Conservation (phyloP, 2,113 vertebrate genomes). For the Phalacrocorax carbo region DNA sequence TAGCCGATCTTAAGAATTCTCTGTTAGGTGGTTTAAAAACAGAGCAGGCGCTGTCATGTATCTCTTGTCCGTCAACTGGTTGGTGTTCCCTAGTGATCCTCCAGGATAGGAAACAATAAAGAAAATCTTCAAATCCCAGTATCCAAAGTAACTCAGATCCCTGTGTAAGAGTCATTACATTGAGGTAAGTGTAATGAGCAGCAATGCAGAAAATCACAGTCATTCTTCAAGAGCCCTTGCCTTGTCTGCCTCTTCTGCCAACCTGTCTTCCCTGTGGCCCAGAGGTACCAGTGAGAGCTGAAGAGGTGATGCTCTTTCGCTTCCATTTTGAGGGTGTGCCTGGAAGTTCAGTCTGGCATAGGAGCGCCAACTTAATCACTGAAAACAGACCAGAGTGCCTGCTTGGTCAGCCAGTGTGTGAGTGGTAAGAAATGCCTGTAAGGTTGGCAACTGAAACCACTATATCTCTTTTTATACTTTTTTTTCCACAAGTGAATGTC, state of each 20-base stretch:
- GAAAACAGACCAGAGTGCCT: background rate
- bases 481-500: background rate
- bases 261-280: background rate
- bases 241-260: background rate
- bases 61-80: background rate
- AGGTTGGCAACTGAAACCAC: background rate
- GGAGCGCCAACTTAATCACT: background rate
- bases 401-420: background rate
- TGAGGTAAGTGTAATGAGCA: background rate
- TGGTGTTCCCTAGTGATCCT: background rate
- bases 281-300: background rate
- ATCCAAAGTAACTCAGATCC: background rate
- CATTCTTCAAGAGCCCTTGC: background rate
- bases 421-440: background rate
- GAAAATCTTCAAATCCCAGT: background rate
- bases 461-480: accelerated
- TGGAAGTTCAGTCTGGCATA: background rate
- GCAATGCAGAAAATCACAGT: background rate
- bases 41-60: background rate
- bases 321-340: background rate
- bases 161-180: background rate
- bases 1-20: background rate
- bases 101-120: background rate
- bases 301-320: background rate
- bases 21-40: background rate